Conservation (phyloP, 2,888 invertebrate genomes). For the Drosophila cracens region DNA sequence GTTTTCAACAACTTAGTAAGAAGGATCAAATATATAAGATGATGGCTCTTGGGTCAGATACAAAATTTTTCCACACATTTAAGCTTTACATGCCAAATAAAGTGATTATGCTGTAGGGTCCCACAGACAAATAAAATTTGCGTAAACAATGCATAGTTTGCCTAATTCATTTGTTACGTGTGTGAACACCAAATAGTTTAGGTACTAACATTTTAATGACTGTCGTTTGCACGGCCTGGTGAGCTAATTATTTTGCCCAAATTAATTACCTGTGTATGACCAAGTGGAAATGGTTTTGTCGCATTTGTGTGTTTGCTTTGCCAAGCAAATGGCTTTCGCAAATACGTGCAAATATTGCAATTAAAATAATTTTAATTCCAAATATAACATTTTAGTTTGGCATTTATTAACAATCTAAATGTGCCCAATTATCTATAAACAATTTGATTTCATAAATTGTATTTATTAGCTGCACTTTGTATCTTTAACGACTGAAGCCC, state of each 20-base stretch:
- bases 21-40: not conserved
- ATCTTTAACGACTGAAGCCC: no score
- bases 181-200: not conserved
- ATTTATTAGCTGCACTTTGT: not conserved
- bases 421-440: not conserved
- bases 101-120: not conserved
- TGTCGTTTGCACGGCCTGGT: not conserved
- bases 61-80: not conserved
- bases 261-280: not conserved
- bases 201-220: not conserved
- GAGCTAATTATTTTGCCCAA: not conserved
- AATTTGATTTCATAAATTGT: not conserved
- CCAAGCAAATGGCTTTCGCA: not conserved
- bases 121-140: not conserved
- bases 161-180: conserved; percentile 5
- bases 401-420: not conserved
- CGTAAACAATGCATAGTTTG: not conserved
- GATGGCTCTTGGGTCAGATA: not conserved
- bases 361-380: not conserved
- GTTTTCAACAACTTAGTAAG: not conserved
- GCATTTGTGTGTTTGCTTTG: not conserved
- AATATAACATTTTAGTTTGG: not conserved
- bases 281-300: not conserved
- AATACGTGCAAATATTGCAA: not conserved
- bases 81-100: not conserved